Conservation (phyloP, 2,797 vertebrate genomes). For the Astyanax mexicanus region DNA sequence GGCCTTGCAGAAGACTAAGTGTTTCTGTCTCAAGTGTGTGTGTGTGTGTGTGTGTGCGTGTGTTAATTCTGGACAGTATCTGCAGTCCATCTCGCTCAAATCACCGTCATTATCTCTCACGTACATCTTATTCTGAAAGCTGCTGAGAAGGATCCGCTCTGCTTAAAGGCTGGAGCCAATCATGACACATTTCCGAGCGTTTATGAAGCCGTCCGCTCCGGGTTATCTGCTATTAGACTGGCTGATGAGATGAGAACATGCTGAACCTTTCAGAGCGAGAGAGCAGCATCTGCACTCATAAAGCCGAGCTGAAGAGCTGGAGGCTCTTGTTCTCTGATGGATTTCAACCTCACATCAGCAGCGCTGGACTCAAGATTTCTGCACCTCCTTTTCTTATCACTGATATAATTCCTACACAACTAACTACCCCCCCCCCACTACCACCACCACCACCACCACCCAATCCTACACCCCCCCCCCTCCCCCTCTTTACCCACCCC, state of each 20-base stretch:
- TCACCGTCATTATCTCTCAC: neutral
- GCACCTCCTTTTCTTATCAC: neutral
- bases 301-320: neutral
- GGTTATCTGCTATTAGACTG: neutral
- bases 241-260: neutral
- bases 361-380: neutral
- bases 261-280: neutral
- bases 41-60: neutral
- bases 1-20: no score
- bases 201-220: neutral
- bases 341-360: neutral
- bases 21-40: no score
- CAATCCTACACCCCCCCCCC: no score
- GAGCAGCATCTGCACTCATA: neutral
- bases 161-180: neutral
- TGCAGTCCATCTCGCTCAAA: neutral
- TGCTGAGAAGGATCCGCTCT: neutral
- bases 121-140: neutral
- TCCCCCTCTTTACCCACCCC: no score
- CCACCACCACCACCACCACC: no score
- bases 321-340: neutral
- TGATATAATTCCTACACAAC: no score
- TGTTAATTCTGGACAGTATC: neutral
- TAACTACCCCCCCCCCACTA: no score
- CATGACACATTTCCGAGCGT: neutral